phyloP scores from a whole-genome alignment of 1,140 invertebrate genomes.

The Cherax quadricarinatus region DNA sequence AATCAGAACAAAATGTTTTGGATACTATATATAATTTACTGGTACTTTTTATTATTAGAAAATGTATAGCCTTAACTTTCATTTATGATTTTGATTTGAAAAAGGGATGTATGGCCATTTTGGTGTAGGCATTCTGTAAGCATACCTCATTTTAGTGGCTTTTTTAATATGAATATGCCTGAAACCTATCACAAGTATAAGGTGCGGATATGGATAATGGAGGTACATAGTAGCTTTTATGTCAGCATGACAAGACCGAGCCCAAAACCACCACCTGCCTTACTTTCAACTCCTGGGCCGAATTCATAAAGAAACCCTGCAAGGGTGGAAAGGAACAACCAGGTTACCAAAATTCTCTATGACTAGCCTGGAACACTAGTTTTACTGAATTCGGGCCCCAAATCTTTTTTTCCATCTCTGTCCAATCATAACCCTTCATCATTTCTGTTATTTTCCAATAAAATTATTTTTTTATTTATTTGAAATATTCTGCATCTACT shows the following conservation, averaged over 20 bases:
- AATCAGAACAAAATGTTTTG: not conserved
- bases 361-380: constrained; percentile 24
- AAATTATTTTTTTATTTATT: not conserved
- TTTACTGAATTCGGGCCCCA: constrained; percentile 5
- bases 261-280: constrained; percentile 42
- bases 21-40: not conserved
- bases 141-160: not conserved
- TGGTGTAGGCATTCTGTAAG: not conserved
- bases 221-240: not conserved
- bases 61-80: not conserved
- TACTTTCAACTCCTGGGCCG: constrained; percentile 26
- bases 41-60: not conserved
- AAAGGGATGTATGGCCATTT: not conserved
- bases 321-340: not conserved
- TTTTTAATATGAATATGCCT: not conserved
- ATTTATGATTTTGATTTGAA: not conserved
- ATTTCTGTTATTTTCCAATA: not conserved
- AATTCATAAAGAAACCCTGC: constrained; percentile 17
- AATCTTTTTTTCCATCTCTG: constrained; percentile 36
- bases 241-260: constrained; percentile 5
- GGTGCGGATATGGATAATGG: not conserved
- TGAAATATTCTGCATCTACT: not conserved
- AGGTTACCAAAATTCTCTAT: not conserved
- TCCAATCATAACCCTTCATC: constrained; percentile 42
- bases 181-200: not conserved